Conservation (phyloP, 2,888 invertebrate species). For the Brachyopa scutellaris region DNA sequence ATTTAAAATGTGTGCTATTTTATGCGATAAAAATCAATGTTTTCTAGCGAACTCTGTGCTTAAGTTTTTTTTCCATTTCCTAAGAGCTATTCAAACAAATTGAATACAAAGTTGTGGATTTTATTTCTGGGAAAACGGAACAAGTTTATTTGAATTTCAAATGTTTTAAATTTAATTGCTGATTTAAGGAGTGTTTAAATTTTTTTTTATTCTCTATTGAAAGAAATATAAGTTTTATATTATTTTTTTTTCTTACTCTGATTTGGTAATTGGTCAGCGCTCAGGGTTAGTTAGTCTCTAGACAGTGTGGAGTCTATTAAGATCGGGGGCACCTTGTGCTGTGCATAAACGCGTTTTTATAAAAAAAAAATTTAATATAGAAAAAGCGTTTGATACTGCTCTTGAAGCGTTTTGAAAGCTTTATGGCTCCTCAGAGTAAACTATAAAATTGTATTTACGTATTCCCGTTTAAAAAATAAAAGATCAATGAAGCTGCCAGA, state of each 20-base stretch:
- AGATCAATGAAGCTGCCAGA: too few species aligned
- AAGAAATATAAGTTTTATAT: too few species aligned
- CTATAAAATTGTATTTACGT: too few species aligned
- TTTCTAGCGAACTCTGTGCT: slow-evolving; percentile 3
- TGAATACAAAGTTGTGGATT: neutral
- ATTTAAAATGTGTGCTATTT: slow-evolving; percentile 32
- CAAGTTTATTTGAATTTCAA: neutral
- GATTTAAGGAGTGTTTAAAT: neutral
- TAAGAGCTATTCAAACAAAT: slow-evolving; percentile 6
- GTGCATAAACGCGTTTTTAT: too few species aligned
- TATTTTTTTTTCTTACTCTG: too few species aligned
- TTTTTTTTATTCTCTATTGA: neutral
- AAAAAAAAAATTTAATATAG: too few species aligned
- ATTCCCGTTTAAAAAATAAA: too few species aligned
- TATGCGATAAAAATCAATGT: slow-evolving; percentile 46
- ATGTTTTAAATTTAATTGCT: slow-evolving; percentile 26
- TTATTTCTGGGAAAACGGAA: neutral
- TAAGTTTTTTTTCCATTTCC: neutral
- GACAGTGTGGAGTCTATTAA: slow-evolving; percentile 6
- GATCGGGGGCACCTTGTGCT: too few species aligned
- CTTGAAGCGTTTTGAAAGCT: too few species aligned
- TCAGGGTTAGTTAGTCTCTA: neutral
- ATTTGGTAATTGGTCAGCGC: neutral
- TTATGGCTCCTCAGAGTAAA: too few species aligned
- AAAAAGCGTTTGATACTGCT: too few species aligned